phyloP scores from a whole-genome alignment of 1,140 invertebrate species.

The Monochamus saltuarius region DNA sequence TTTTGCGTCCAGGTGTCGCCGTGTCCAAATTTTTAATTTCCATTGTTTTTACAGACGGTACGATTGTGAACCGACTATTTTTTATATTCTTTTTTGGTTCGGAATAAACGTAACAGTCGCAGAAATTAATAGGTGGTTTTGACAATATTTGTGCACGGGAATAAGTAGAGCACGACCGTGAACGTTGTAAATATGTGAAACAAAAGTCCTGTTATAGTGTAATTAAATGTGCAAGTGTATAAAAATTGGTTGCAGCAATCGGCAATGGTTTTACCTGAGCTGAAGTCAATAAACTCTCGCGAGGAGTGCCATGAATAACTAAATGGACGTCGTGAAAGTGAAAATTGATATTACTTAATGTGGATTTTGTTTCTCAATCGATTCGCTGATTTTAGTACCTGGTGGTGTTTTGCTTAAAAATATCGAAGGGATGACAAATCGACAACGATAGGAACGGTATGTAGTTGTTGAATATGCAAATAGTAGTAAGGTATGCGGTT shows the following conservation, averaged over 20 bases:
- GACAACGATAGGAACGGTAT: slow-evolving; percentile 16
- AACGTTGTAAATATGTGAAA: not conserved
- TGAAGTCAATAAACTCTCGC: slow-evolving; percentile 45
- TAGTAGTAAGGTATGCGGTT: not conserved
- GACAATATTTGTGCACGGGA: slow-evolving; percentile 18
- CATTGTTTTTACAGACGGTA: slow-evolving; percentile 39
- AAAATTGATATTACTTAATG: slow-evolving; percentile 40
- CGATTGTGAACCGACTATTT: slow-evolving; percentile 33
- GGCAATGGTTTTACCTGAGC: slow-evolving; percentile 33
- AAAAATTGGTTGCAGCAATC: slow-evolving; percentile 27
- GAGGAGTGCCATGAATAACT: slow-evolving; percentile 40
- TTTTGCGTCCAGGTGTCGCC: slow-evolving; percentile 24
- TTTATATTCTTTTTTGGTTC: slow-evolving; percentile 22
- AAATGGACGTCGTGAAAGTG: slow-evolving; percentile 41
- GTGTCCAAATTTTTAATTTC: slow-evolving; percentile 34
- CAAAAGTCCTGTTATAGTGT: slow-evolving; percentile 10
- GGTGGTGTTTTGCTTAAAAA: slow-evolving; percentile 2
- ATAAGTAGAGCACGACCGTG: not conserved
- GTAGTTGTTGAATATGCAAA: slow-evolving; percentile 8
- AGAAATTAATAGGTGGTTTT: slow-evolving; percentile 3
- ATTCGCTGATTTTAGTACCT: slow-evolving; percentile 10
- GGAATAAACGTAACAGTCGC: slow-evolving; percentile 1
- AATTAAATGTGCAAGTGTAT: slow-evolving; percentile 18
- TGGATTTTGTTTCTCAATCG: slow-evolving; percentile 22
- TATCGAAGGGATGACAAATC: not conserved